These are phyloP conservation scores for Acanthoscelides obtectus DNA, from an alignment of 2,888 invertebrate genomes.

Conservation along the genomic window DNA sequence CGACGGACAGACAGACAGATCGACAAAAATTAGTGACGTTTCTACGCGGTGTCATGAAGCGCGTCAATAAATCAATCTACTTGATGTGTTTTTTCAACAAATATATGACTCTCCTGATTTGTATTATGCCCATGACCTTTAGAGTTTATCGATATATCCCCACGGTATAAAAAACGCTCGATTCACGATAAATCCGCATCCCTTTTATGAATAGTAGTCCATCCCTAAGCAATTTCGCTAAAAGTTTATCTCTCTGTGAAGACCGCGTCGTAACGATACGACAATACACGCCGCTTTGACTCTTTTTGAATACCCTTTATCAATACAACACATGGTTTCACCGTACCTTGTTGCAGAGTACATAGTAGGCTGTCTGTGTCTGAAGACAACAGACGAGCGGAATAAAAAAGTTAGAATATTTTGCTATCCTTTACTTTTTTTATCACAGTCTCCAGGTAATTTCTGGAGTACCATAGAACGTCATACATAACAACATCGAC, in stretches of 20 bases:
- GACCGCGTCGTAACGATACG: background rate
- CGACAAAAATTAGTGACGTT: too few relatives aligned
- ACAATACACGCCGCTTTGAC: background rate
- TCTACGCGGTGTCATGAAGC: too few relatives aligned
- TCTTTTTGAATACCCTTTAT: background rate
- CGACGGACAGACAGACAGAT: too few relatives aligned
- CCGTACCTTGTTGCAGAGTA: background rate
- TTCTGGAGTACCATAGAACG: background rate
- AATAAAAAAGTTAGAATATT: background rate
- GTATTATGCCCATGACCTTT: background rate
- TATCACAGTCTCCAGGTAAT: background rate
- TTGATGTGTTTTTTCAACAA: too few relatives aligned
- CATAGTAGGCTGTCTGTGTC: background rate
- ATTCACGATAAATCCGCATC: background rate
- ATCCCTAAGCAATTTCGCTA: background rate
- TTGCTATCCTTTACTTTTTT: background rate
- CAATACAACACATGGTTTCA: background rate
- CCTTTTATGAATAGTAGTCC: background rate
- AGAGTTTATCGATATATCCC: background rate
- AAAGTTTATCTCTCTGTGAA: background rate
- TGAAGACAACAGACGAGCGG: background rate
- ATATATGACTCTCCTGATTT: too few relatives aligned
- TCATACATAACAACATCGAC: too few relatives aligned
- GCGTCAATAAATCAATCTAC: too few relatives aligned
- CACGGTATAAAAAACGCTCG: background rate